Percentiles rank a stretch among this genome's conserved stretches.
Evolutionary conservation across 2,113 vertebrate genomes (phyloP).

Genomic region (Rhabdornis inornatus): DNA sequence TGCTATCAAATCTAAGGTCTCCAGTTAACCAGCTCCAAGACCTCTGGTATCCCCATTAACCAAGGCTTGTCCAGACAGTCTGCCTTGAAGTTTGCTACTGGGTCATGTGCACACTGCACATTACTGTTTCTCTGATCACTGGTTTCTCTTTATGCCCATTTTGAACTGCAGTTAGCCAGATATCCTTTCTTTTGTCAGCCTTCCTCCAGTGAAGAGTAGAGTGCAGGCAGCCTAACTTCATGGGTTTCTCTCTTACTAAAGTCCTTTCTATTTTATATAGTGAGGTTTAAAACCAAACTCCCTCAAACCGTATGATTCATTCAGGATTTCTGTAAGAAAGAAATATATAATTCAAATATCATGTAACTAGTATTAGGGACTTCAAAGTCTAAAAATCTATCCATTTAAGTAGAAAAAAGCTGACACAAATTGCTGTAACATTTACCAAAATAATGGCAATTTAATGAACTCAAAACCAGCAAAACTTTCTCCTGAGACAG

Average conservation of each 20-base stretch:
- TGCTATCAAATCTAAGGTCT: background rate
- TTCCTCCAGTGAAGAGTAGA: background rate
- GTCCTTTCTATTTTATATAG: background rate
- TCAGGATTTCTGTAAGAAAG: background rate
- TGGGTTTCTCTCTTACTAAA: background rate
- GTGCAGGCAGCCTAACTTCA: background rate
- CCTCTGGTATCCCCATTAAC: background rate
- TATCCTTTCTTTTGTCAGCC: background rate
- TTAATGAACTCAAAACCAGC: background rate
- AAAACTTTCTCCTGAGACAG: background rate
- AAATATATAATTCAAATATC: background rate
- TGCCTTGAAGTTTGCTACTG: background rate
- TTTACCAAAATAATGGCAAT: background rate
- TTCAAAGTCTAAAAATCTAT: background rate
- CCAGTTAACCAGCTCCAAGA: background rate
- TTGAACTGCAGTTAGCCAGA: background rate
- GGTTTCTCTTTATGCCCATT: background rate
- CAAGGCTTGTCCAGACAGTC: background rate
- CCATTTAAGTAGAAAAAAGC: background rate
- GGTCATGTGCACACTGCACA: accelerated
- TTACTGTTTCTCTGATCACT: background rate
- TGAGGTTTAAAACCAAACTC: background rate
- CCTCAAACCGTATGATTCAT: background rate
- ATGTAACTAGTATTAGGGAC: background rate
- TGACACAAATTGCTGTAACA: background rate